Conservation (phyloP, 2,797 vertebrate species). For the Notoglanidium macrostoma region DNA sequence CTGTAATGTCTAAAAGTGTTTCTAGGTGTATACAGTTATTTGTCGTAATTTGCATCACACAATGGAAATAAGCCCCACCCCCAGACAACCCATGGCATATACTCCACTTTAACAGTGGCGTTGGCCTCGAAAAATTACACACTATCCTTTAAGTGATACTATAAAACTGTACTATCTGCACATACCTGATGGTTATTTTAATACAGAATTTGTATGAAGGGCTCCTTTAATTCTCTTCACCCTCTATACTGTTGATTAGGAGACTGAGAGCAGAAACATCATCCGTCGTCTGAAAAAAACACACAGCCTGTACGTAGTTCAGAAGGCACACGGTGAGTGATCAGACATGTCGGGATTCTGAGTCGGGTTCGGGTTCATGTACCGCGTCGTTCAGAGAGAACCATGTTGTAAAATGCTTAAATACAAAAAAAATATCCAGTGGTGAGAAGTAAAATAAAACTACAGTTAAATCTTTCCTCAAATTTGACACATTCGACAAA, state of each 20-base stretch:
- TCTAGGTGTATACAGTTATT: neutral
- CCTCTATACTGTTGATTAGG: neutral
- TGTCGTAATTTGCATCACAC: neutral
- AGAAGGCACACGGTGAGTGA: constrained; percentile 32
- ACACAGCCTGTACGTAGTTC: neutral
- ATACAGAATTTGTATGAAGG: neutral
- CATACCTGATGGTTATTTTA: neutral
- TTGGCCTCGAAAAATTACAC: neutral
- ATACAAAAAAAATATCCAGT: neutral
- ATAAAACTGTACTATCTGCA: neutral
- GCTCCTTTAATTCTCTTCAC: neutral
- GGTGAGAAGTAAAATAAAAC: neutral
- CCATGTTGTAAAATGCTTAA: neutral
- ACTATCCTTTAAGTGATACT: neutral
- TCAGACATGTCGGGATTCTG: neutral
- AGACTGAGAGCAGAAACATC: neutral
- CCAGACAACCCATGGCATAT: neutral
- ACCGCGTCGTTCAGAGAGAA: neutral
- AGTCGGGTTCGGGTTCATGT: neutral
- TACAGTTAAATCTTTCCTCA: neutral
- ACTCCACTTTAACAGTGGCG: neutral
- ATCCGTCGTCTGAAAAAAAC: neutral
- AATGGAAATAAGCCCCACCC: neutral
- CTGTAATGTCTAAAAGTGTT: neutral
- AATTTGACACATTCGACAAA: constrained; percentile 62